Conservation (phyloP, 2,797 vertebrate genomes). For the Erpetoichthys calabaricus region DNA sequence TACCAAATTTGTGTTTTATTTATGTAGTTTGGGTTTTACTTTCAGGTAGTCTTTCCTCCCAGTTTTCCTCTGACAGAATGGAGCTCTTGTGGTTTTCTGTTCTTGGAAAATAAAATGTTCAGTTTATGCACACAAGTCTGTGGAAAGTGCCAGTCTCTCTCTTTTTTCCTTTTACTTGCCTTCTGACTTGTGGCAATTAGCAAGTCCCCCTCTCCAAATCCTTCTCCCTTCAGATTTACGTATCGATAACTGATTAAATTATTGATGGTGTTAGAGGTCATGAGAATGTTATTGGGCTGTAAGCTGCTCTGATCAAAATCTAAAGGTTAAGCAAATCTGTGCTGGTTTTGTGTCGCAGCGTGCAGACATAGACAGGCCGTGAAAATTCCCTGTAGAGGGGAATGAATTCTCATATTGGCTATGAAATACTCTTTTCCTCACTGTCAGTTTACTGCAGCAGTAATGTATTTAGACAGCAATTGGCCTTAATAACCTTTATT, state of each 20-base stretch:
- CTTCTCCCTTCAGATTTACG: slow-evolving; percentile 27
- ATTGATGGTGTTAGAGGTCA: slow-evolving; percentile 55
- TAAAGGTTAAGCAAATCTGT: slow-evolving; percentile 78
- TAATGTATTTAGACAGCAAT: slow-evolving; percentile 69
- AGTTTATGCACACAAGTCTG: too few species aligned
- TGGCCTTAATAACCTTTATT: slow-evolving; percentile 88
- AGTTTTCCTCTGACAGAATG: too few species aligned
- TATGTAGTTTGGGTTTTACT: too few species aligned
- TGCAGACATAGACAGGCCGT: slow-evolving; percentile 49
- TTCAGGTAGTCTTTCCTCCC: too few species aligned
- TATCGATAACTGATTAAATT: slow-evolving; percentile 65
- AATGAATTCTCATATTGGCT: slow-evolving; percentile 68
- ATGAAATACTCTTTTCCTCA: slow-evolving; percentile 62
- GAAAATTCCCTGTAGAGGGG: slow-evolving; percentile 53
- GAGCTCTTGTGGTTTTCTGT: too few species aligned
- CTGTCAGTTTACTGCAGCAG: slow-evolving; percentile 57
- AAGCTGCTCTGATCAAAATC: slow-evolving; percentile 73
- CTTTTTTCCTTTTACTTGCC: too few species aligned
- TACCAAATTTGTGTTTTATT: too few species aligned
- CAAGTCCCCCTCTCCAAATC: too few species aligned
- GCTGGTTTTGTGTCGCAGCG: slow-evolving; percentile 72
- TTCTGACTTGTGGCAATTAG: too few species aligned
- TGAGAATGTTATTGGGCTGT: slow-evolving; percentile 74
- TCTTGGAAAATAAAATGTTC: too few species aligned
- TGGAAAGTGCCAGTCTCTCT: too few species aligned